These are phyloP conservation scores for Paramisgurnus dabryanus DNA, from an alignment of 2,113 vertebrate genomes.

Conservation along the genomic window DNA sequence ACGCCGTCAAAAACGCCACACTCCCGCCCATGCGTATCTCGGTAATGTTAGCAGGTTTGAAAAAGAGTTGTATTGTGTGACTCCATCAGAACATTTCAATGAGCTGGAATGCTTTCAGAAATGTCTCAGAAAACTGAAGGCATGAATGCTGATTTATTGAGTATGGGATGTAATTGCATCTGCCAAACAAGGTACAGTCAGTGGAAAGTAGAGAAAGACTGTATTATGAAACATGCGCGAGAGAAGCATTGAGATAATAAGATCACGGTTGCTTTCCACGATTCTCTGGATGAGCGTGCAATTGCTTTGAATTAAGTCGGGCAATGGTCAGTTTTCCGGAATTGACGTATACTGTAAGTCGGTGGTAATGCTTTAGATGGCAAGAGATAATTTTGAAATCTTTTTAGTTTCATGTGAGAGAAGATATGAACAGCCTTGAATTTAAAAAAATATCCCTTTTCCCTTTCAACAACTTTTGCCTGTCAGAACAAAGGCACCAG, in stretches of 20 bases:
- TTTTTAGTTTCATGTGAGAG: neutral
- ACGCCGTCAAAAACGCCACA: conserved; percentile 57
- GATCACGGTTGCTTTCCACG: conserved; percentile 1
- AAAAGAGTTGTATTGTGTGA: conserved; percentile 49
- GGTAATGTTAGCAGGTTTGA: conserved; percentile 53
- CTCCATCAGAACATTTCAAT: conserved; percentile 27
- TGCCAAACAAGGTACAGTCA: conserved; percentile 17
- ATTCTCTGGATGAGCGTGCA: conserved; percentile 5
- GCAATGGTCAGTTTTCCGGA: conserved; percentile 2
- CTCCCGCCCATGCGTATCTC: conserved; percentile 22
- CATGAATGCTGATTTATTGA: conserved; percentile 20
- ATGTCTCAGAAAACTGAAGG: conserved; percentile 7
- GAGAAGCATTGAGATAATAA: conserved; percentile 17
- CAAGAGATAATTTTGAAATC: neutral
- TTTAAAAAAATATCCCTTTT: conserved; percentile 7
- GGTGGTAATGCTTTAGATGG: neutral
- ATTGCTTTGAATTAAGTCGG: neutral
- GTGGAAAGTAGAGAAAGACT: conserved; percentile 17
- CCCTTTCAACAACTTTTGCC: neutral
- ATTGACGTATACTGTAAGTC: neutral
- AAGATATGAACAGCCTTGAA: neutral
- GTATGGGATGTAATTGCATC: conserved; percentile 7
- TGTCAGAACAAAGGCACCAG: conserved; percentile 11
- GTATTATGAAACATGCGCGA: conserved; percentile 11
- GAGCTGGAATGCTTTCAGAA: conserved; percentile 23